Base-by-base conservation (phyloP, 2,888 invertebrate species). In the Herminia tarsipennalis region DNA sequence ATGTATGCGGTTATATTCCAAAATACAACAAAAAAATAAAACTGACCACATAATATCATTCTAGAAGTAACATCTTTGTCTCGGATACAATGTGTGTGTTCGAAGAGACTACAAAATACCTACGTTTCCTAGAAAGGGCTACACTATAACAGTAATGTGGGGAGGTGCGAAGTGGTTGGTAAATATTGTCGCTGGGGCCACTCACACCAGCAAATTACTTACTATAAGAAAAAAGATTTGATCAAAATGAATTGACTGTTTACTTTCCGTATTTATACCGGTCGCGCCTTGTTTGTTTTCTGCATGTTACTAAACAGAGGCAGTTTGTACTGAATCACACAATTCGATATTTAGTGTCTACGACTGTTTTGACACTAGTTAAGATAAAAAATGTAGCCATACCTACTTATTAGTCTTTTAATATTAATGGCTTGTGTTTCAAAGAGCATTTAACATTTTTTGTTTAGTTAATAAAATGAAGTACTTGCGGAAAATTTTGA, bases 151-250 rank as follows among this genome's bases (percentile, higher is more conserved):
- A 70, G 70, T 67, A 67, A 66, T 68, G 69, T 72, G 63, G 67
- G 66, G 69, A 87, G 85, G 87, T 88, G 88, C 82, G 68, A 89
- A 89, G 87, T 86, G 83, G 73, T 83, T 55, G 66, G 86, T 83
- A 80, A 87, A 88, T 75, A 87, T 66, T 70, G 70, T 76, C 69
- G 62, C 65, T 66, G 59, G 67, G 59, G 72, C 73, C 75, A 76
- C 81, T 77, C 76, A 74, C 78, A 73, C 81, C 67, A 66, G 65
- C 76, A 76, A 77, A 78, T 78, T 76, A 81, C 76, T 73, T 71
- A 75, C 68, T 60, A 69, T 73, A 69, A 70, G 71, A 70, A 78
- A 77, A 62, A 80, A 73, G 73, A 73, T 69, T 73, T 73, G 73
- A 82, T 81, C 73, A 79, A 80, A 76, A 73, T 70, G 69, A 67